Conservation (phyloP, 2,113 vertebrate species). For the Anoplopoma fimbria region DNA sequence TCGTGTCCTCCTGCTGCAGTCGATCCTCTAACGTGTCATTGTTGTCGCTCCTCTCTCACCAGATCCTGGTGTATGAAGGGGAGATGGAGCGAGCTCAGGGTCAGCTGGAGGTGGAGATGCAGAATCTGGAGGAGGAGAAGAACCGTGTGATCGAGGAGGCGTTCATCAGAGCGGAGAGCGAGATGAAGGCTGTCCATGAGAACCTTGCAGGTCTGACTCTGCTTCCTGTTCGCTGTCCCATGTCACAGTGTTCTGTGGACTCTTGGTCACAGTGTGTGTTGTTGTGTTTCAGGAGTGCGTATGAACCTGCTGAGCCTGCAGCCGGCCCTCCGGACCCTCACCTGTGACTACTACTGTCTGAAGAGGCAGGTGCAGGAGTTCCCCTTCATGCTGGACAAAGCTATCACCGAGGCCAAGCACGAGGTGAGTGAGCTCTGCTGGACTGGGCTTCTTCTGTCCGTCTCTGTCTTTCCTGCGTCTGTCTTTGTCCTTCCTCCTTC, state of each 20-base stretch:
- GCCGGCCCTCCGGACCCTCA: slow-evolving; percentile 93
- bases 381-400: slow-evolving; percentile 91
- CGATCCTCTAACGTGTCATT: not conserved
- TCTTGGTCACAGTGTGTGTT: not conserved
- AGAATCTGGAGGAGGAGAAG: slow-evolving; percentile 96
- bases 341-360: slow-evolving; percentile 93
- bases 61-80: slow-evolving; percentile 91
- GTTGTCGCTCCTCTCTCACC: not conserved
- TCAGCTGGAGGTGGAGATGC: slow-evolving; percentile 94
- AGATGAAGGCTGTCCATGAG: slow-evolving; percentile 97
- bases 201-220: slow-evolving; percentile 91
- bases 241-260: not conserved
- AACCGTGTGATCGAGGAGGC: slow-evolving; percentile 93
- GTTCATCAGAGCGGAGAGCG: slow-evolving; percentile 91
- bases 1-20: no score
- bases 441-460: no score
- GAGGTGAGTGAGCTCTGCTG: slow-evolving; percentile 83
- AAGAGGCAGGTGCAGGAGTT: slow-evolving; percentile 96
- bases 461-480: not conserved
- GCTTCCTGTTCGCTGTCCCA: not conserved
- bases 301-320: slow-evolving; percentile 94
- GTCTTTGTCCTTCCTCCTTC: not conserved
- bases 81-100: slow-evolving; percentile 92
- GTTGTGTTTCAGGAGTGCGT: slow-evolving; percentile 86
- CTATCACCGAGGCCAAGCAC: slow-evolving; percentile 87